Evolutionary conservation across 2,113 vertebrate genomes (phyloP).

Genomic region (Peromyscus polionotus): DNA sequence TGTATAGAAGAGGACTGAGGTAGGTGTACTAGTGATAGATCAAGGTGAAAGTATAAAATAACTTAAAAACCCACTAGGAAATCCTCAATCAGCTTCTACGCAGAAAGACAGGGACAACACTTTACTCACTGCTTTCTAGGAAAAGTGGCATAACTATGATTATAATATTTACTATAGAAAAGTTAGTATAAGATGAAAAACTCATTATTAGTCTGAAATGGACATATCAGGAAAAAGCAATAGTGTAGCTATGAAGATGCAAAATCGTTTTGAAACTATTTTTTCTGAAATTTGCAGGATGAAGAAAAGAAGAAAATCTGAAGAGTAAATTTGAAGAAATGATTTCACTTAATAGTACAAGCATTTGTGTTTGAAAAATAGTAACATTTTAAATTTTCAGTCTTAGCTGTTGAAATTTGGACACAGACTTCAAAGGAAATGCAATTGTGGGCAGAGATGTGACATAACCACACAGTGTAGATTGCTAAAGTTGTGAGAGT

Average conservation of each 20-base stretch:
- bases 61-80: background rate
- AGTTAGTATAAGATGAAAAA: slow-evolving; percentile 8
- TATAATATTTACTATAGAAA: background rate
- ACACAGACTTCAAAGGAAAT: background rate
- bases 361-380: background rate
- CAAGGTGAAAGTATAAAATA: background rate
- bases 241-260: background rate
- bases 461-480: background rate
- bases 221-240: background rate
- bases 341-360: background rate
- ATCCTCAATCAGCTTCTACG: background rate
- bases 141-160: background rate
- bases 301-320: background rate
- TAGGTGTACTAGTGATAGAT: background rate
- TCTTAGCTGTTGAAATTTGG: background rate
- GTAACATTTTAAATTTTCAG: background rate
- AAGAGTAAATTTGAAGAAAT: background rate
- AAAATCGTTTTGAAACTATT: background rate
- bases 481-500: background rate
- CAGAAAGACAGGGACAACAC: background rate
- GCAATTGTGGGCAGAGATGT: background rate
- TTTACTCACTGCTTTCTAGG: background rate
- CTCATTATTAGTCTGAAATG: background rate
- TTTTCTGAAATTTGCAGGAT: background rate
- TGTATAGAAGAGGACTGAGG: background rate